Evolutionary conservation across 2,888 invertebrate species (phyloP), one percentile per base, ranked within the genome.

Genomic region (Drosophila anomelani): DNA sequence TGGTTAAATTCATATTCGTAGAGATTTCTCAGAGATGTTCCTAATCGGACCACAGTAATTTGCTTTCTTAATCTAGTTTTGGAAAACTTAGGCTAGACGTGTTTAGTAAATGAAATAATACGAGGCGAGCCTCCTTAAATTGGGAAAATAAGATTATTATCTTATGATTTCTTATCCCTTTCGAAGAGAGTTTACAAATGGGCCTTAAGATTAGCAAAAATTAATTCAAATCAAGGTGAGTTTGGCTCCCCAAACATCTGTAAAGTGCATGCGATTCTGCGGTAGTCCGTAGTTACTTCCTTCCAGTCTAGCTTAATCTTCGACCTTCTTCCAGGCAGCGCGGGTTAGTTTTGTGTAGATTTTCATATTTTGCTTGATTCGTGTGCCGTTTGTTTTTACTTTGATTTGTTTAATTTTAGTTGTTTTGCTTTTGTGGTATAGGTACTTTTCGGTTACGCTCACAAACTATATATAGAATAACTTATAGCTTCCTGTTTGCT

Each of bases 371-470:
- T n/a, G n/a, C n/a, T 49, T 38, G 51, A 46, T 60, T 53, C 54
- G 15, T 72, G 26, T 67, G 23, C 44, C 41, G 56, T 43, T 56
- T 44, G 39, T 64, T 54, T 79, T 76, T 44, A 63, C 69, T 72
- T 76, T 71, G 29, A 32, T 74, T 57, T 51, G 34, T 67, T 72
- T 32, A 53, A 46, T 57, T 63, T 44, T 13, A 67, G 81, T 72
- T 76, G 63, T 56, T 26, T 26, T 44, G 64, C 70, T 49, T 61
- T 66, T 66, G 54, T 73, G 75, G 60, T 81, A 76, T 81, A 83
- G 83, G 88, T 83, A 83, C 83, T 66, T 80, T 82, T 70, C 39
- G 32, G 49, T 75, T 74, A 53, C 75, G 41, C 41, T 70, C 75
- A 66, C 39, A 72, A 75, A 75, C 71, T 38, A 53, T 53, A 75